Evolutionary conservation across 2,888 invertebrate genomes (phyloP).

Genomic region (Melanophora roralis): DNA sequence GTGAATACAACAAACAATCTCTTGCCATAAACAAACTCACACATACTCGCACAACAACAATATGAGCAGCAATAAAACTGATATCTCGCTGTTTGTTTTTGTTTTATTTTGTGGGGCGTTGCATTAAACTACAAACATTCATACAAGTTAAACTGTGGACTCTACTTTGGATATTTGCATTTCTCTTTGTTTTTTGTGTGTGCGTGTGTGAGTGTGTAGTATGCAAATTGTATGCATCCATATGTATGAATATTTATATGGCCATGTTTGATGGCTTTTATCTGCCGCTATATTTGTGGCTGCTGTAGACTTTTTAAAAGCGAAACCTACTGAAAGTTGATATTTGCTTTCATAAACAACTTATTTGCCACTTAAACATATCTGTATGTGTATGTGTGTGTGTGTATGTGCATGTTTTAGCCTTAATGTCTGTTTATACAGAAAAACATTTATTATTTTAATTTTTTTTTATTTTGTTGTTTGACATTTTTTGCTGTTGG

Average conservation of each 20-base stretch:
- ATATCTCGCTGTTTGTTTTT: constrained; percentile 27
- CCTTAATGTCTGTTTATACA: not conserved
- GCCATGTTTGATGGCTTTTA: constrained; percentile 61
- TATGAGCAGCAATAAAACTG: constrained; percentile 40
- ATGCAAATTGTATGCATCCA: constrained; percentile 46
- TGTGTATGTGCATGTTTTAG: not conserved
- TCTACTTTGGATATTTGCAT: not conserved
- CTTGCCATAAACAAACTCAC: not conserved
- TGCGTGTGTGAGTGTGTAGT: constrained; percentile 8
- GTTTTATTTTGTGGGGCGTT: constrained; percentile 56
- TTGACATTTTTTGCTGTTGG: constrained; percentile 21
- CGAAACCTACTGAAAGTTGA: constrained; percentile 25
- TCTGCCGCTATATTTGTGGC: constrained; percentile 36
- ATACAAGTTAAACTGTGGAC: not conserved
- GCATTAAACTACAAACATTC: constrained; percentile 19
- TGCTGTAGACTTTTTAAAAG: constrained; percentile 24
- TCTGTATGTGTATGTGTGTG: not conserved
- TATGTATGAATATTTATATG: constrained; percentile 37
- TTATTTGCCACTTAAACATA: not conserved
- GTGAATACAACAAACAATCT: constrained; percentile 9
- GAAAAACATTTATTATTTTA: constrained; percentile 24
- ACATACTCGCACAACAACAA: constrained; percentile 4
- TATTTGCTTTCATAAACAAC: constrained; percentile 1
- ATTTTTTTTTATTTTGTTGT: not conserved
- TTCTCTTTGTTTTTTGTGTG: not conserved